Base-by-base conservation (phyloP, 2,797 vertebrate species). In the Emydoidea blandingii region DNA sequence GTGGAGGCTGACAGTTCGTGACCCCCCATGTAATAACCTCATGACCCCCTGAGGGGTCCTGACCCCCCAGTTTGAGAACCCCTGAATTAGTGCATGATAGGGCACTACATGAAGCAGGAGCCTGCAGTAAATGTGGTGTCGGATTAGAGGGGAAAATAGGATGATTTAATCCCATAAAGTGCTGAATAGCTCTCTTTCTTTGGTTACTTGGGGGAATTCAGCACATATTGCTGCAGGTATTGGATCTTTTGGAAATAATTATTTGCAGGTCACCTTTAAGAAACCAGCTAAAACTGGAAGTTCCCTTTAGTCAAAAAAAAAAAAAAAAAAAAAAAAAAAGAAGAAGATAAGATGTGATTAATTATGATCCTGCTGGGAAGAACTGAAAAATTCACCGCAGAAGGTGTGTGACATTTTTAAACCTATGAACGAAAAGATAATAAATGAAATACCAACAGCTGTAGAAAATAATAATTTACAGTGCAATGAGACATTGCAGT, bases 391-490 rank as follows among this genome's bases (percentile, higher is more conserved):
- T 41, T 41, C 31, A 41, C 82, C 90, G 91, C 50, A 92, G 81
- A 93, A 91, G 53, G 34, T 83, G 92, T 94, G 83, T 88, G 50
- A 96, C 93, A 94, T 31, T 91, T 92, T 87, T 86, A 89, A 83
- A 80, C 72, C 62, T 95, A 62, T 87, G 80, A 91, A 94, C 12
- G 15, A 91, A 49, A 90, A 87, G 79, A 89, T 72, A 95, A 90
- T 89, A 96, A 95, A 93, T 82, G 53, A 57, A 96, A 72, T 49
- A 95, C 82, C 83, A 31, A 92, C 86, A 90, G 86, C 1, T 3
- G 23, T 19, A 96, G 78, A 93, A 96, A 96, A 90, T 91, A 96
- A 91, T 68, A 89, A 90, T 93, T 93, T 62, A 86, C 47, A 62
- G 79, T 72, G 12, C 44, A 86, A 41, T 84, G 25, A 79, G 57